These are phyloP conservation scores for Crypturellus tataupa DNA, from an alignment of 2,797 vertebrate species.

Conservation along the genomic window DNA sequence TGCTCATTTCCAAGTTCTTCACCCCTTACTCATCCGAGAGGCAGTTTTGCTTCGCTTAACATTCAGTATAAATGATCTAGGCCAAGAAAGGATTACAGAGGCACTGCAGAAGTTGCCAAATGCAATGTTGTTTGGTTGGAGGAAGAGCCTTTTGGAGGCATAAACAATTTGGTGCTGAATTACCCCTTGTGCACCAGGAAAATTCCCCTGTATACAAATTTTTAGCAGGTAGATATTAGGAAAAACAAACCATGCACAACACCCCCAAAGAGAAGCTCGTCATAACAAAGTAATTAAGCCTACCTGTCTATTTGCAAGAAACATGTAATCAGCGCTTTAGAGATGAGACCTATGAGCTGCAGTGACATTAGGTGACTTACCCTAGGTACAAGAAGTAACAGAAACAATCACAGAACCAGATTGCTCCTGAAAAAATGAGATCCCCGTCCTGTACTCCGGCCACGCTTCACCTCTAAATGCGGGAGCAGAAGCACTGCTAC, in stretches of 20 bases:
- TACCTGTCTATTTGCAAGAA: neutral
- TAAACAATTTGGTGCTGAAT: constrained; percentile 8
- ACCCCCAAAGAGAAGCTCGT: neutral
- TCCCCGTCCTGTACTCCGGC: neutral
- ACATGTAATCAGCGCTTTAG: neutral
- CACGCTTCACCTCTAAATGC: neutral
- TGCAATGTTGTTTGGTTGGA: constrained; percentile 18
- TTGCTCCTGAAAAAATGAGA: neutral
- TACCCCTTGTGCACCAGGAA: neutral
- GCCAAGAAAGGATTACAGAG: constrained; percentile 67
- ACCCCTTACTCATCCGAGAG: constrained; percentile 37
- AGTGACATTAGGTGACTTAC: neutral
- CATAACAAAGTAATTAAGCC: neutral
- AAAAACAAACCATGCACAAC: neutral
- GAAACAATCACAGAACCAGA: neutral
- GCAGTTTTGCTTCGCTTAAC: constrained; percentile 49
- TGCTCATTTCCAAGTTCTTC: constrained; percentile 56
- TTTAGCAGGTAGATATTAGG: neutral
- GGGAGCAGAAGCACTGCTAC: neutral
- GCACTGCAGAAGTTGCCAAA: constrained; percentile 49
- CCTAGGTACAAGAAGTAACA: neutral
- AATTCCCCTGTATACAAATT: neutral
- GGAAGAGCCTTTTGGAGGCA: constrained; percentile 42
- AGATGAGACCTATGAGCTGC: neutral
- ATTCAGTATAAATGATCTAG: constrained; percentile 60